These are phyloP conservation scores for Pristionchus entomophagus DNA, from an alignment of 2,888 invertebrate species.

Conservation along the genomic window DNA sequence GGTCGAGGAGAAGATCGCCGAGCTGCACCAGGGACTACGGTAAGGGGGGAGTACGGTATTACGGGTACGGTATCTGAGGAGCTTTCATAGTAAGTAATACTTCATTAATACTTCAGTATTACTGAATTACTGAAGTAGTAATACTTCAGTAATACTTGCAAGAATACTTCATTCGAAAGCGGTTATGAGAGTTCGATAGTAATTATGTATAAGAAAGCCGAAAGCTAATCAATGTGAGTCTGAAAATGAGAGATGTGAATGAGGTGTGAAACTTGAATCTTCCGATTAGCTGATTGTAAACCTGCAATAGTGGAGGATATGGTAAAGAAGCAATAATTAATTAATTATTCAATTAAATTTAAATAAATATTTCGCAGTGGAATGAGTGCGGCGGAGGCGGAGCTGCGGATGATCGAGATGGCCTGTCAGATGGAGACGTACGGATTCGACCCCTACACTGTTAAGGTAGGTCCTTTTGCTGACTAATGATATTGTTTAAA, in stretches of 20 bases:
- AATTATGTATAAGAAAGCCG: background rate
- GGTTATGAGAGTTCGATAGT: background rate
- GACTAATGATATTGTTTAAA: constrained; percentile 38
- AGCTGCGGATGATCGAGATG: constrained; percentile 90
- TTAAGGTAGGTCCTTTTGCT: constrained; percentile 84
- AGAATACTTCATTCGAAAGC: too few species aligned
- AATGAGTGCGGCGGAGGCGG: constrained; percentile 89
- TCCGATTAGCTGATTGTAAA: constrained; percentile 25
- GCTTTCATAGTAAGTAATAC: too few species aligned
- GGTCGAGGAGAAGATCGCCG: constrained; percentile 93
- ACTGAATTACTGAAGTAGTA: too few species aligned
- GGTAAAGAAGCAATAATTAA: too few species aligned
- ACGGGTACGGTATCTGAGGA: background rate
- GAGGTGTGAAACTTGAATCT: background rate
- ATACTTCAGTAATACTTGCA: too few species aligned
- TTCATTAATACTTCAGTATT: too few species aligned
- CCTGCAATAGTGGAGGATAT: too few species aligned
- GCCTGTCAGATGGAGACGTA: constrained; percentile 94
- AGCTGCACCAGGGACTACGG: constrained; percentile 88
- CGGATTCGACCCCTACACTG: constrained; percentile 97
- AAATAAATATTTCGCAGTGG: constrained; percentile 80
- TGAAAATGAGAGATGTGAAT: background rate
- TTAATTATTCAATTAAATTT: background rate
- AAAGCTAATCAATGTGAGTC: background rate
- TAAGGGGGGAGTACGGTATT: constrained; percentile 64